Conservation (phyloP, 2,888 invertebrate genomes). For the Neoscelio sp. region DNA sequence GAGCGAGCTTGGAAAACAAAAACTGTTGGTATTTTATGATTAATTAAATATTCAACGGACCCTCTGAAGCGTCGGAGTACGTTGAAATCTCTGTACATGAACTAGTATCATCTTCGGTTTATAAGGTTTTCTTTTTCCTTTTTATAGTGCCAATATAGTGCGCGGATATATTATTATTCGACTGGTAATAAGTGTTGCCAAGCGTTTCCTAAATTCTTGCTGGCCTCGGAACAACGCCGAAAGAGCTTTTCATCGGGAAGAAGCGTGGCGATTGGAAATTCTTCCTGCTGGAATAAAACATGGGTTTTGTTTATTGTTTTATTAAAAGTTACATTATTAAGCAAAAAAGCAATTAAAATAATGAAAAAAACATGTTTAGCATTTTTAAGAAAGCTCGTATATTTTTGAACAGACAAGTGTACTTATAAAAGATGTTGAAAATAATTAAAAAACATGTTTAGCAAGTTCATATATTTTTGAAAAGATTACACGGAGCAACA, state of each 20-base stretch:
- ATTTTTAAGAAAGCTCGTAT: too few relatives aligned
- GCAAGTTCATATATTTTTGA: too few relatives aligned
- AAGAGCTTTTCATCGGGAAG: slow-evolving; percentile 80
- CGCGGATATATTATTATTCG: slow-evolving; percentile 61
- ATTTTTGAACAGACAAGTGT: too few relatives aligned
- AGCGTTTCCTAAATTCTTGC: slow-evolving; percentile 79
- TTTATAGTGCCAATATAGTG: slow-evolving; percentile 40
- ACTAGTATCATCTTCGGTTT: slow-evolving; percentile 50
- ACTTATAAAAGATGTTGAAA: too few relatives aligned
- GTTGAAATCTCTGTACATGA: slow-evolving; percentile 44
- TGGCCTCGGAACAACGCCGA: slow-evolving; percentile 80
- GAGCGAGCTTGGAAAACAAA: slow-evolving; percentile 34
- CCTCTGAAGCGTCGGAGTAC: slow-evolving; percentile 13
- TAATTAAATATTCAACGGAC: slow-evolving; percentile 21
- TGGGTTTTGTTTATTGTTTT: too few relatives aligned
- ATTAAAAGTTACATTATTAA: background rate
- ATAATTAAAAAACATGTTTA: too few relatives aligned
- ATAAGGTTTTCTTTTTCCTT: slow-evolving; percentile 20
- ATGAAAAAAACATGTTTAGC: too few relatives aligned
- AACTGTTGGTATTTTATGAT: background rate
- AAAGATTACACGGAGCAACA: too few relatives aligned
- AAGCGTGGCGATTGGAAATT: slow-evolving; percentile 80
- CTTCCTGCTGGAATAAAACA: slow-evolving; percentile 73
- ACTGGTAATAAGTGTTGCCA: slow-evolving; percentile 81
- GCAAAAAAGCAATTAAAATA: too few relatives aligned